These are phyloP conservation scores for Plusia festucae DNA, from an alignment of 2,888 invertebrate species.

Conservation along the genomic window DNA sequence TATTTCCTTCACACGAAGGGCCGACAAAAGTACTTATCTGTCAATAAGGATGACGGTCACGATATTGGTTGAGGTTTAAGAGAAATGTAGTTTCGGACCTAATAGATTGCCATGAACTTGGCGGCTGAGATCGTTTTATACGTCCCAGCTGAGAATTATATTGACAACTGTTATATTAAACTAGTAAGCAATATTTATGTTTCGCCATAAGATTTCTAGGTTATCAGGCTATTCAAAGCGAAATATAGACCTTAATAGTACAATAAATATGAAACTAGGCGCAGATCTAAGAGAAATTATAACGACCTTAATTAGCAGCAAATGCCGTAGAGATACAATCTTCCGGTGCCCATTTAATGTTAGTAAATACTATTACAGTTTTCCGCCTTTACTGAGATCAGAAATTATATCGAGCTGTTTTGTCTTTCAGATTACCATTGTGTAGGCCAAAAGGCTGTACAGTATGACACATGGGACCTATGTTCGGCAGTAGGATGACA, in stretches of 20 bases:
- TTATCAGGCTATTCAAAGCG: not conserved
- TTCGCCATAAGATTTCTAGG: too few relatives aligned
- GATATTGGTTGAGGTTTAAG: constrained; percentile 9
- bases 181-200: not conserved
- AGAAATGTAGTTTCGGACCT: constrained; percentile 11
- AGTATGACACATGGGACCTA: too few relatives aligned
- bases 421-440: too few relatives aligned
- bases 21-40: constrained; percentile 45
- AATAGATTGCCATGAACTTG: not conserved
- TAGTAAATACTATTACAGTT: not conserved
- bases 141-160: not conserved
- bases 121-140: not conserved
- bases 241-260: not conserved
- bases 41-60: constrained; percentile 35
- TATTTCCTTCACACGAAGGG: constrained; percentile 56
- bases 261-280: constrained; percentile 1
- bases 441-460: too few relatives aligned
- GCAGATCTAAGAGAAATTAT: constrained; percentile 3
- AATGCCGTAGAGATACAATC: not conserved
- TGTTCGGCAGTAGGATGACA: too few relatives aligned
- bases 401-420: too few relatives aligned
- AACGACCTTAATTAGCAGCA: not conserved
- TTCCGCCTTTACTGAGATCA: too few relatives aligned
- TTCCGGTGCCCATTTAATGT: not conserved
- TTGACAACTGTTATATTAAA: not conserved